Conservation (phyloP, 1,140 invertebrate genomes). For the Drosophila bifasciata region DNA sequence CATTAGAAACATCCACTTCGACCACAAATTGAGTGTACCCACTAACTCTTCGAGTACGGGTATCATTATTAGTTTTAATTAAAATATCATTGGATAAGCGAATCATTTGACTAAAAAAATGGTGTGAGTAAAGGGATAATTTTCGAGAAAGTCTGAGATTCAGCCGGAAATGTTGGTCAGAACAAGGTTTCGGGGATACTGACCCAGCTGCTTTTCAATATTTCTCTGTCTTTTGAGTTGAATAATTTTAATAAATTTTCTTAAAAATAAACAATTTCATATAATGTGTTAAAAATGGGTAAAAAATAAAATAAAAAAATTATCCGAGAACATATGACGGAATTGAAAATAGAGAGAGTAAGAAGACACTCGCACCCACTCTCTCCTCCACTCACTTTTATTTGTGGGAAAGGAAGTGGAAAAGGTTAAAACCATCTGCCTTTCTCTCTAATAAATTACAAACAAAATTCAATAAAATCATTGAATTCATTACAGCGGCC, state of each 20-base stretch:
- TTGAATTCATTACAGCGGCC: constrained; percentile 66
- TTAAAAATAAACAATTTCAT: constrained; percentile 33
- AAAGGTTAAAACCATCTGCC: constrained; percentile 11
- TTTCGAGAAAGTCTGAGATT: constrained; percentile 58
- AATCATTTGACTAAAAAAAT: constrained; percentile 62
- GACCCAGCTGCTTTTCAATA: not conserved
- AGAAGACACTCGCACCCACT: not conserved
- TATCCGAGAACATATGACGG: constrained; percentile 28
- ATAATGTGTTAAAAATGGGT: constrained; percentile 38
- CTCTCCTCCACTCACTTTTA: too few species aligned
- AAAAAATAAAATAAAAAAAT: constrained; percentile 30
- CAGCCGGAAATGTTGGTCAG: constrained; percentile 16
- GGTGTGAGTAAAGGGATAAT: constrained; percentile 37
- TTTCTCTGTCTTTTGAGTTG: constrained; percentile 15
- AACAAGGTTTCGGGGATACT: constrained; percentile 59
- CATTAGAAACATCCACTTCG: too few species aligned
- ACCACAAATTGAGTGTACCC: not conserved
- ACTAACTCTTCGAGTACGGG: constrained; percentile 2
- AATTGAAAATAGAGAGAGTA: constrained; percentile 11
- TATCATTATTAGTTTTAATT: constrained; percentile 72
- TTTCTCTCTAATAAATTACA: constrained; percentile 73
- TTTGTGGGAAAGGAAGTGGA: too few species aligned
- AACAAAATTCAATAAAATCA: constrained; percentile 81
- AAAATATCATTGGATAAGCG: constrained; percentile 62
- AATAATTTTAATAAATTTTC: constrained; percentile 80